Conservation (phyloP, 2,888 invertebrate genomes). For the Apodemia hepburni region DNA sequence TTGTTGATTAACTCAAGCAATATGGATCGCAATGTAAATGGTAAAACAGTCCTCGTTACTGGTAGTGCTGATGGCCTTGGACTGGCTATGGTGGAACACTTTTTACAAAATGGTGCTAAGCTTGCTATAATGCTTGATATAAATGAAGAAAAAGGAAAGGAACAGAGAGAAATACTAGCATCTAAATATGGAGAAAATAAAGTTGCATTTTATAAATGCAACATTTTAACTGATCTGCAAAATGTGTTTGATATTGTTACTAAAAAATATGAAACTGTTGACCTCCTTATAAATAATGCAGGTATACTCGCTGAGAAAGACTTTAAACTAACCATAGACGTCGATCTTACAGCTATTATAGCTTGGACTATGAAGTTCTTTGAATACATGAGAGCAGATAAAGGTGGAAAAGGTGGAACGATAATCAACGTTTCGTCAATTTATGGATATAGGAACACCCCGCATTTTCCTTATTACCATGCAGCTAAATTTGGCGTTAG, state of each 20-base stretch:
- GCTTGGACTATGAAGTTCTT: constrained; percentile 67
- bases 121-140: constrained; percentile 31
- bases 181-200: constrained; percentile 55
- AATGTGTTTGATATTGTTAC: constrained; percentile 40
- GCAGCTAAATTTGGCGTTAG: constrained; percentile 75
- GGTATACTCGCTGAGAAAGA: constrained; percentile 39
- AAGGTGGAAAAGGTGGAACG: constrained; percentile 77
- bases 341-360: constrained; percentile 45
- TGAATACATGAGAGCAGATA: constrained; percentile 73
- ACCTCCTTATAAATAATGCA: constrained; percentile 56
- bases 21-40: constrained; percentile 10
- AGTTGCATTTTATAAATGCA: constrained; percentile 60
- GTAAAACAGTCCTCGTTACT: constrained; percentile 31
- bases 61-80: constrained; percentile 34
- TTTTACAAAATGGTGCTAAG: constrained; percentile 33
- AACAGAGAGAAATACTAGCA: constrained; percentile 32
- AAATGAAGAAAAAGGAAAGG: constrained; percentile 28
- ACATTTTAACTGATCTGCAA: constrained; percentile 66
- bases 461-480: constrained; percentile 72
- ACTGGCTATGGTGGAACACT: constrained; percentile 29
- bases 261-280: constrained; percentile 41
- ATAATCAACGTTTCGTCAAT: constrained; percentile 82
- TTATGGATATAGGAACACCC: constrained; percentile 66
- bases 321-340: constrained; percentile 36
- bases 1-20: background rate